Percentiles rank a stretch among this genome's conserved stretches.
Conservation (phyloP, 2,113 vertebrate species). For the Amblyopsis rosae region DNA sequence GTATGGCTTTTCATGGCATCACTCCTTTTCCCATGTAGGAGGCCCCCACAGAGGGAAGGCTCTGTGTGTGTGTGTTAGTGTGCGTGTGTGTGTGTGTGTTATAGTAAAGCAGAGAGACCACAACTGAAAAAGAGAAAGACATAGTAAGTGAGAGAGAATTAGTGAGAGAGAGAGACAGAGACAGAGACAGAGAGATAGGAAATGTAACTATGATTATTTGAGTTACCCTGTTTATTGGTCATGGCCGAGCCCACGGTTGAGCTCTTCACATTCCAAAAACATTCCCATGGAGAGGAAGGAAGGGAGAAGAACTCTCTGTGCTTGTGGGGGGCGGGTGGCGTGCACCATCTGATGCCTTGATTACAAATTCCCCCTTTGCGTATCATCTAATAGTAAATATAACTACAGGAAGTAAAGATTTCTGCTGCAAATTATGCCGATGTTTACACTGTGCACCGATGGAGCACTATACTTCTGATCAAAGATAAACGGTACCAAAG, state of each 20-base stretch:
- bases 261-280: constrained; percentile 69
- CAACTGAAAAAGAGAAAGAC: background rate
- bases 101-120: background rate
- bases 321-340: constrained; percentile 7
- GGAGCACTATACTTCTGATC: constrained; percentile 84
- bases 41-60: constrained; percentile 18
- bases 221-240: constrained; percentile 77
- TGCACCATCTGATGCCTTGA: constrained; percentile 56
- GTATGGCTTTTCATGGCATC: constrained; percentile 39
- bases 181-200: constrained; percentile 34
- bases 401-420: constrained; percentile 85
- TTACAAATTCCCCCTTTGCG: constrained; percentile 72
- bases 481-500: constrained; percentile 81
- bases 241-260: constrained; percentile 68
- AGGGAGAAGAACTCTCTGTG: constrained; percentile 11
- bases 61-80: constrained; percentile 12
- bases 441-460: constrained; percentile 79
- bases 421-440: constrained; percentile 79
- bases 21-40: constrained; percentile 45
- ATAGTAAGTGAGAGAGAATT: background rate
- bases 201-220: constrained; percentile 65
- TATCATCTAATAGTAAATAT: constrained; percentile 75
- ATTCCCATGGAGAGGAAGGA: constrained; percentile 50
- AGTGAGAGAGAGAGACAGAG: background rate
- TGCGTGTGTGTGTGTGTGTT: constrained; percentile 3